Conservation (phyloP, 2,797 vertebrate genomes). For the Hypotaenidia okinawae region DNA sequence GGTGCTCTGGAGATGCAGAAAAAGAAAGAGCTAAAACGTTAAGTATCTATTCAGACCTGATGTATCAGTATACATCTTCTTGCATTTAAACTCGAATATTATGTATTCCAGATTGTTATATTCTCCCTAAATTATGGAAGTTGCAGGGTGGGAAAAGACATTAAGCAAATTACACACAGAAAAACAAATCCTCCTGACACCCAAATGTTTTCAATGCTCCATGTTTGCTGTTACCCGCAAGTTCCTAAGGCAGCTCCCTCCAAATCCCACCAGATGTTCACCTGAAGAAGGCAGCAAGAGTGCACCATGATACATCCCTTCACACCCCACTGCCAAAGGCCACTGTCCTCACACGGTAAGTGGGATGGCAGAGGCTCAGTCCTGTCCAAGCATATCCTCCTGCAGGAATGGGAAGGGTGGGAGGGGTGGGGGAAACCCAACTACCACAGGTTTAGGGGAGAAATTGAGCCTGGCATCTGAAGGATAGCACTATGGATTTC, state of each 20-base stretch:
- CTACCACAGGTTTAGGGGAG: background rate
- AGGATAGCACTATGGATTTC: background rate
- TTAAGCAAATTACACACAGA: background rate
- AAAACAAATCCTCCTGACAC: background rate
- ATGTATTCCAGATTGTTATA: background rate
- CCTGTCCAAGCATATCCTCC: background rate
- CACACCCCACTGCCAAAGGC: background rate
- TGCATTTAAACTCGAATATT: background rate
- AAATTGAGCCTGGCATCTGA: background rate
- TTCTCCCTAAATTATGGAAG: background rate
- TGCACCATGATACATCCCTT: background rate
- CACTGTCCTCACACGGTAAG: background rate
- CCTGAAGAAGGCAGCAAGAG: background rate
- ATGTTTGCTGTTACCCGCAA: background rate
- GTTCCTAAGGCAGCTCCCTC: background rate
- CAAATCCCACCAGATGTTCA: background rate
- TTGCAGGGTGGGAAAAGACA: background rate
- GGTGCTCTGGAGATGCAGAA: background rate
- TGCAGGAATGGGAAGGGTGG: background rate
- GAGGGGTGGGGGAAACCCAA: rapidly evolving
- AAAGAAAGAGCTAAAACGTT: background rate
- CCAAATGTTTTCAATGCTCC: background rate
- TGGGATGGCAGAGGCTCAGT: background rate
- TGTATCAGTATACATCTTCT: background rate
- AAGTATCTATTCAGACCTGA: background rate